phyloP scores from a whole-genome alignment of 2,113 vertebrate species.

The Sceloporus tristichus region DNA sequence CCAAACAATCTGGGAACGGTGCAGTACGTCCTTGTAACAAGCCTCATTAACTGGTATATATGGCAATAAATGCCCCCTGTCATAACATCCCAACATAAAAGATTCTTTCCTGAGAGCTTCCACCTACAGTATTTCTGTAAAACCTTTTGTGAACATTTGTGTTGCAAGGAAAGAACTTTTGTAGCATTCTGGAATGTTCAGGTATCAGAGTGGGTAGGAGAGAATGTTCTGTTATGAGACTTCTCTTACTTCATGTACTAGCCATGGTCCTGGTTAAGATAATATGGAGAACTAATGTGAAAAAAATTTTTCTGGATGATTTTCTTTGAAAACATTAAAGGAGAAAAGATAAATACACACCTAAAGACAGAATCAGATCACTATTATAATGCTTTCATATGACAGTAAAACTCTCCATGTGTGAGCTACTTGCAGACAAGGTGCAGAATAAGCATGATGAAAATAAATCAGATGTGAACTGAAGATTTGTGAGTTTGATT shows the following conservation, averaged over 20 bases:
- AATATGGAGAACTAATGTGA: background rate
- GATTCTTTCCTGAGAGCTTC: conserved; percentile 33
- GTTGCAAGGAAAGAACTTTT: background rate
- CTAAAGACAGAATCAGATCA: background rate
- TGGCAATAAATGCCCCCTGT: conserved; percentile 32
- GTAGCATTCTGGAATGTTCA: background rate
- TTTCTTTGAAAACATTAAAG: background rate
- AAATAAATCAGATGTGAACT: background rate
- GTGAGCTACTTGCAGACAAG: background rate
- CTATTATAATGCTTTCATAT: background rate
- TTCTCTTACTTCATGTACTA: background rate
- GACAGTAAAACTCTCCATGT: background rate
- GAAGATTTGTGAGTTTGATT: background rate
- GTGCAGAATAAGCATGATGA: background rate
- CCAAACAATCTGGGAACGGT: conserved; percentile 38
- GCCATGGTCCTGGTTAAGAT: background rate
- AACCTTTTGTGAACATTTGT: conserved; percentile 45
- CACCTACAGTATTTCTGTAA: conserved; percentile 9
- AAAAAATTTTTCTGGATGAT: background rate
- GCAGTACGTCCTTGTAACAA: conserved; percentile 43
- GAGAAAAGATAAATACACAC: background rate
- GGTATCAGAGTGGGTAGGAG: too few species aligned
- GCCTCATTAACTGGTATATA: conserved; percentile 58
- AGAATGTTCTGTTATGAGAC: conserved; percentile 1
- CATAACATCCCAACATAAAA: conserved; percentile 16